Base-by-base conservation (phyloP, 2,797 vertebrate species). In the Parauchenoglanis punctatus region DNA sequence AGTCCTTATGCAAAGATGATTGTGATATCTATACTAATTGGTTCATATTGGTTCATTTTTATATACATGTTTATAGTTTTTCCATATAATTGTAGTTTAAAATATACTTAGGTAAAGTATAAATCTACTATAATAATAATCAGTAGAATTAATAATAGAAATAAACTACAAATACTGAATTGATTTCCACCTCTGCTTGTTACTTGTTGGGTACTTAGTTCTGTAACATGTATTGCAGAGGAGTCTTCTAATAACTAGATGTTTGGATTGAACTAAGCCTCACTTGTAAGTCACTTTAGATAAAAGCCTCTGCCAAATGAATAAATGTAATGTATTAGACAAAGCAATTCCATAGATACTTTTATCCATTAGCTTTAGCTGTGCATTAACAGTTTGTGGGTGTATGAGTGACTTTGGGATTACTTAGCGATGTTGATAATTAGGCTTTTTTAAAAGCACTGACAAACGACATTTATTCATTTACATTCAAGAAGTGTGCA, bases 401-500 rank as follows among this genome's bases (percentile, higher is more conserved):
- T 93, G 93, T 93, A 93, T 91, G 90, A 92, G 94, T 90, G 91
- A 94, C 90, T 93, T 88, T 93, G 94, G 92, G 94, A 95, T 94
- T 95, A 94, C 90, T 93, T 93, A 94, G 92, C 92, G 70, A 86
- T 80, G 84, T 89, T 92, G 93, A 92, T 95, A 95, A 95, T 95
- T 94, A 93, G 92, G 92, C 93, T 94, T 93, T 94, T 94, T 93
- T 93, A 93, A 94, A 93, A 93, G 94, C 92, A 90, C 93, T 93
- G 93, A 90, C 88, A 91, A 92, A 94, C 93, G 92, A 93, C 93
- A n/a, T 65, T 63, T 92, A 94, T 94, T 94, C 94, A 95, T 95
- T 94, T 95, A 93, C 94, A 95, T 95, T 93, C 93, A 95, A 93
- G 93, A 94, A 95, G 94, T 94, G 92, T 92, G 94, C 90, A 93